These are phyloP conservation scores for Argopecten irradians DNA, from an alignment of 1,140 invertebrate species.

Conservation along the genomic window DNA sequence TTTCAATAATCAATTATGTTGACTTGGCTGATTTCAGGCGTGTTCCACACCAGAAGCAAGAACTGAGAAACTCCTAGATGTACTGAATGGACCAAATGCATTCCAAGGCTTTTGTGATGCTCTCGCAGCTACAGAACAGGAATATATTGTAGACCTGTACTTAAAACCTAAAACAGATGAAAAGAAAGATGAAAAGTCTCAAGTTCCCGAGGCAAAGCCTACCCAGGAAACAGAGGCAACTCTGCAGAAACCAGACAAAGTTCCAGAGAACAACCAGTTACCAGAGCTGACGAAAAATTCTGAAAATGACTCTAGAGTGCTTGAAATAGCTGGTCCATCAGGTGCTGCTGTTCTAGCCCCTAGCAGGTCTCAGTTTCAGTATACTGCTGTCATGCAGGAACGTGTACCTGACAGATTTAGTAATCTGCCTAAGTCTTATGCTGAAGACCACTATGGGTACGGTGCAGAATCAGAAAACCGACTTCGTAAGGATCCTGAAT, in stretches of 20 bases:
- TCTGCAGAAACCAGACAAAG: background rate
- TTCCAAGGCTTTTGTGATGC: conserved; percentile 69
- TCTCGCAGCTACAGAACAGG: conserved; percentile 65
- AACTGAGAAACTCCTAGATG: conserved; percentile 66
- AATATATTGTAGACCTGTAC: conserved; percentile 60
- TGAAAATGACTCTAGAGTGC: background rate
- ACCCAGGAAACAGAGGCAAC: conserved; percentile 24
- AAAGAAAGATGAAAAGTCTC: conserved; percentile 17
- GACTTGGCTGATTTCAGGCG: conserved; percentile 57
- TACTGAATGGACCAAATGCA: conserved; percentile 59
- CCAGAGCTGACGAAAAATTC: background rate
- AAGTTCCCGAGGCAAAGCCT: background rate
- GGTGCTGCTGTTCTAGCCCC: background rate
- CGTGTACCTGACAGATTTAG: background rate
- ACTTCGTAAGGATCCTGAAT: background rate
- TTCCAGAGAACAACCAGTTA: background rate
- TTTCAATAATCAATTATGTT: conserved; percentile 10
- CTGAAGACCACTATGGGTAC: background rate
- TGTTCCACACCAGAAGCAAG: conserved; percentile 52
- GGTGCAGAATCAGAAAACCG: background rate
- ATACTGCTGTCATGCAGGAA: background rate
- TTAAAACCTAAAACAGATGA: conserved; percentile 43
- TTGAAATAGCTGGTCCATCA: background rate
- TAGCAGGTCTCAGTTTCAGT: background rate
- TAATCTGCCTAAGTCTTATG: background rate